Percentiles rank a stretch among this genome's conserved stretches.
phyloP scores from a whole-genome alignment of 2,888 invertebrate species.

The Malthinus seriepunctatus region DNA sequence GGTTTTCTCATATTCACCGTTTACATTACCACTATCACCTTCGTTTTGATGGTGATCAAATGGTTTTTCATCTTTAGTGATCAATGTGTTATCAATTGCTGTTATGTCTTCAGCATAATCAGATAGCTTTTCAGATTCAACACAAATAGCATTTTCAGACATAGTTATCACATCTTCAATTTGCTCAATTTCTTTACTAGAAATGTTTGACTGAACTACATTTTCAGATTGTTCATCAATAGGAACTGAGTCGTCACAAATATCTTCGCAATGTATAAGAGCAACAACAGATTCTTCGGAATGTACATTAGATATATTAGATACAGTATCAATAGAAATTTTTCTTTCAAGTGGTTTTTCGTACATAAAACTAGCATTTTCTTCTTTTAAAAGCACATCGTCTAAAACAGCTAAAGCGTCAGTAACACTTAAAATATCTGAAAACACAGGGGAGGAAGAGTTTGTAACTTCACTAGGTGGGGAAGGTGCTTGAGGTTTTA shows the following conservation, averaged over 20 bases:
- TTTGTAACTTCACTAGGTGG: constrained; percentile 41
- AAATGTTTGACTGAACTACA: not conserved
- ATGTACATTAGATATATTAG: constrained; percentile 34
- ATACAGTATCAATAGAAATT: constrained; percentile 40
- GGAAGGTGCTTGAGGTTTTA: constrained; percentile 57
- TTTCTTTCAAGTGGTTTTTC: constrained; percentile 35
- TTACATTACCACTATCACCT: too few species aligned
- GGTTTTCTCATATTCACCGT: too few species aligned
- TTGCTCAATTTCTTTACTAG: too few species aligned
- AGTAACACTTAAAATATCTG: constrained; percentile 20
- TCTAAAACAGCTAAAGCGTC: constrained; percentile 32
- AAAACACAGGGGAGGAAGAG: constrained; percentile 9
- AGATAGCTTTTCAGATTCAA: too few species aligned
- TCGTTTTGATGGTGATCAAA: too few species aligned
- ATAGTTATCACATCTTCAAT: too few species aligned
- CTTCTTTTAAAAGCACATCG: constrained; percentile 30
- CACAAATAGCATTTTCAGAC: too few species aligned
- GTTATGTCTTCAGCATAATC: too few species aligned
- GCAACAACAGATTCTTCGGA: constrained; percentile 60
- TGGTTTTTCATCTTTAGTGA: too few species aligned
- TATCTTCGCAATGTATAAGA: constrained; percentile 62
- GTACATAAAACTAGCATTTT: constrained; percentile 19
- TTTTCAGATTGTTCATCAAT: constrained; percentile 12
- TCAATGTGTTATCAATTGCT: too few species aligned
- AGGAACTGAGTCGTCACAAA: constrained; percentile 23